Conservation (phyloP, 2,888 invertebrate genomes). For the Ceramica pisi region DNA sequence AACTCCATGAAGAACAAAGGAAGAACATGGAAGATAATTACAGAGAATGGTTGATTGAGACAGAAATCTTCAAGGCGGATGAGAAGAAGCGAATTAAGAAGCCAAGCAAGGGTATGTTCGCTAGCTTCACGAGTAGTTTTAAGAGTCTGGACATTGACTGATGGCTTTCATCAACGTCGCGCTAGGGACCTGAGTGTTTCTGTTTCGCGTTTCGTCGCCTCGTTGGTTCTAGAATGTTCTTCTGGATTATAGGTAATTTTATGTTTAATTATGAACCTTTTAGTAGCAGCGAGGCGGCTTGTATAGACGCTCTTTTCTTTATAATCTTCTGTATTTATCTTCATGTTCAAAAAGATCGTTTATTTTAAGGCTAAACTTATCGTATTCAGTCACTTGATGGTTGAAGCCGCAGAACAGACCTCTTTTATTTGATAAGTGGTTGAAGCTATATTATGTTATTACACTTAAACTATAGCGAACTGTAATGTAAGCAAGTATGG, state of each 20-base stretch:
- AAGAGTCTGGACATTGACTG: slow-evolving; percentile 88
- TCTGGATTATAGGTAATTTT: slow-evolving; percentile 21
- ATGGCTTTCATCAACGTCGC: slow-evolving; percentile 62
- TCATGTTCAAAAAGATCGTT: not conserved
- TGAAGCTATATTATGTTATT: too few species aligned
- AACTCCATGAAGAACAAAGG: slow-evolving; percentile 90
- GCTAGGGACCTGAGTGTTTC: slow-evolving; percentile 74
- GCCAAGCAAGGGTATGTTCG: slow-evolving; percentile 88
- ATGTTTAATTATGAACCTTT: slow-evolving; percentile 13
- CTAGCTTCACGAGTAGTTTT: slow-evolving; percentile 88
- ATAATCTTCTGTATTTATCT: slow-evolving; percentile 9
- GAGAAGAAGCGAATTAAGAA: slow-evolving; percentile 88
- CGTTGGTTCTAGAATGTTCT: slow-evolving; percentile 33
- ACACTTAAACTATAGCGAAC: not conserved
- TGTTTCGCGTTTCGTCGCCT: slow-evolving; percentile 33
- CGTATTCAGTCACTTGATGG: not conserved
- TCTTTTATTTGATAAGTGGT: too few species aligned
- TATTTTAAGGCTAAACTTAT: not conserved
- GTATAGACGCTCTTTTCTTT: not conserved
- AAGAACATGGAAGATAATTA: slow-evolving; percentile 91
- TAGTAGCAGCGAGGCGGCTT: slow-evolving; percentile 8
- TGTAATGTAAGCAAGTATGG: too few species aligned
- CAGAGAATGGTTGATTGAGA: slow-evolving; percentile 91
- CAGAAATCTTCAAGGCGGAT: slow-evolving; percentile 89
- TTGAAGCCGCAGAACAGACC: too few species aligned